Evolutionary conservation across 2,888 invertebrate species (phyloP).

Genomic region (Tipula helvola): DNA sequence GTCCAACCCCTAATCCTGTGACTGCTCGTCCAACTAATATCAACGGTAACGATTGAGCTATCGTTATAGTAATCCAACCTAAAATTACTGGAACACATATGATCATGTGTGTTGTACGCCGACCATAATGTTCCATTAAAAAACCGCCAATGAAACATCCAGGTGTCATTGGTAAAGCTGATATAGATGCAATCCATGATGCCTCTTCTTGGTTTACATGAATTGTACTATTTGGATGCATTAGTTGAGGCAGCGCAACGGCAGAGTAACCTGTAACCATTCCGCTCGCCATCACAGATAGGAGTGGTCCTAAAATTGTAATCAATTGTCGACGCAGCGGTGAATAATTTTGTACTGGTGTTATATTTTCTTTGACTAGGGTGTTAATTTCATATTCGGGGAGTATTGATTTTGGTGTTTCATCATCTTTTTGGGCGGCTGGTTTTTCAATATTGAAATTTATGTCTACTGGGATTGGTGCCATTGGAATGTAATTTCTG

Average conservation of each 20-base stretch:
- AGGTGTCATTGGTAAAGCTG: conserved; percentile 49
- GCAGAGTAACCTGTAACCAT: conserved; percentile 52
- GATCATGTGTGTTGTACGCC: conserved; percentile 43
- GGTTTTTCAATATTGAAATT: background rate
- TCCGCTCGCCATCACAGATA: conserved; percentile 44
- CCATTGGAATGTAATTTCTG: background rate
- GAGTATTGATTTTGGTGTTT: background rate
- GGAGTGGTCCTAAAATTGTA: conserved; percentile 42
- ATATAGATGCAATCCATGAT: conserved; percentile 54
- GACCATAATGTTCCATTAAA: conserved; percentile 47
- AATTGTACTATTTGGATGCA: conserved; percentile 32
- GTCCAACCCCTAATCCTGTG: conserved; percentile 43
- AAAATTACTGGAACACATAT: conserved; percentile 42
- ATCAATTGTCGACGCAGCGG: conserved; percentile 41
- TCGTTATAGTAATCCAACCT: conserved; percentile 47
- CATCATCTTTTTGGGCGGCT: background rate
- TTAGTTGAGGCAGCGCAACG: conserved; percentile 47
- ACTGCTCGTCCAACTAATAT: conserved; percentile 44
- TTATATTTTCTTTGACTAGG: conserved; percentile 18
- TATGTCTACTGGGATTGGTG: background rate
- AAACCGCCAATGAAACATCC: conserved; percentile 48
- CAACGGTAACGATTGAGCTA: conserved; percentile 37
- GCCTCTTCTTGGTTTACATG: conserved; percentile 37
- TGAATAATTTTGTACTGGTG: conserved; percentile 36
- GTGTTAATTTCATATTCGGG: background rate